Evolutionary conservation across 64 coral and sea anemone genomes (phyloP).

Genomic region (Hydrozoanthus tunicans): DNA sequence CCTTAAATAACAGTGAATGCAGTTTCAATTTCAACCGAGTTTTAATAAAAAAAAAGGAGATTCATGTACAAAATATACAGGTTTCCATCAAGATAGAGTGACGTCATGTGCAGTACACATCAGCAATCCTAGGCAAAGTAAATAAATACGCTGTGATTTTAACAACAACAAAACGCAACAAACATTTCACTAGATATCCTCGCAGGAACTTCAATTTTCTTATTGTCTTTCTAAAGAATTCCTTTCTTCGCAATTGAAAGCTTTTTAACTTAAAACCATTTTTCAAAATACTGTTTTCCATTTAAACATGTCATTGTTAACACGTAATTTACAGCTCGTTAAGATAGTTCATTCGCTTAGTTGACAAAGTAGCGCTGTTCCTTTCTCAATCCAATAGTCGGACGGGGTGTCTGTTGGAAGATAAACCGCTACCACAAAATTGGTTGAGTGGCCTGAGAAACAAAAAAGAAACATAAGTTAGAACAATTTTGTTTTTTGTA

Average conservation of each 20-base stretch:
- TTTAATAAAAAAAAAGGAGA: neutral
- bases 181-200: neutral
- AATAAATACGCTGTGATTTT: neutral
- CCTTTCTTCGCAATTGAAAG: neutral
- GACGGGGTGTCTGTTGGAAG: constrained; percentile 75
- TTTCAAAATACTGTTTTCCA: neutral
- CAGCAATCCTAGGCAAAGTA: neutral
- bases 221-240: neutral
- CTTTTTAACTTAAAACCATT: neutral
- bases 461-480: neutral
- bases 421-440: constrained; percentile 96
- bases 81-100: neutral
- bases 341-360: constrained; percentile 69
- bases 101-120: neutral
- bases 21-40: neutral
- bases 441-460: constrained; percentile 93
- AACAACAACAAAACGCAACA: neutral
- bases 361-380: constrained; percentile 91
- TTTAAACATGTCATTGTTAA: neutral
- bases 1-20: too few species aligned
- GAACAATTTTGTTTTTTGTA: neutral
- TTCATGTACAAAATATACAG: neutral
- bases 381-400: constrained; percentile 97
- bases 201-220: neutral
- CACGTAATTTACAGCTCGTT: neutral